phyloP scores from a whole-genome alignment of 2,113 vertebrate genomes.

The Ochotona curzoniae region DNA sequence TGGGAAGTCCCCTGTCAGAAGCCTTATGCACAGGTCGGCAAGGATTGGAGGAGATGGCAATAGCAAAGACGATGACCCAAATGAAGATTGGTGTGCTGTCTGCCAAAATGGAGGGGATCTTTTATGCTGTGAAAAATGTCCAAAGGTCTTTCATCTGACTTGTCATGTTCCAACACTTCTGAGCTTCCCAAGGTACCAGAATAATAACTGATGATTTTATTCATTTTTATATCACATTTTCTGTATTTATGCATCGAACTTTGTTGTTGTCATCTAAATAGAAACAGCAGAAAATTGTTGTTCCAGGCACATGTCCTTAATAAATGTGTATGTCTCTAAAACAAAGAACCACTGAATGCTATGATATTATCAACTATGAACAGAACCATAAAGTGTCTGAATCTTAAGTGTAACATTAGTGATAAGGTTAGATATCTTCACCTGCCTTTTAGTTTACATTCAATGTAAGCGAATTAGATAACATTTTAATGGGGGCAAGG shows the following conservation, averaged over 20 bases:
- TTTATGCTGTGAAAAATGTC: slow-evolving; percentile 97
- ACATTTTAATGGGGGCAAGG: neutral
- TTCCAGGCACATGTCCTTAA: neutral
- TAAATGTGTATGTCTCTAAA: neutral
- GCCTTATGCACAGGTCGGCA: slow-evolving; percentile 86
- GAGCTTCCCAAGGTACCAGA: slow-evolving; percentile 91
- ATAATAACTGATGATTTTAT: neutral
- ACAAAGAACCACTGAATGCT: neutral
- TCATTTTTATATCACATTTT: neutral
- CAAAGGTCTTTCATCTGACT: slow-evolving; percentile 99
- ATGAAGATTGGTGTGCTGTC: slow-evolving; percentile 99
- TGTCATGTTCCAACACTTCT: slow-evolving; percentile 97
- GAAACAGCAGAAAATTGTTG: slow-evolving; percentile 26
- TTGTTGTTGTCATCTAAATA: neutral
- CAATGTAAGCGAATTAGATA: neutral
- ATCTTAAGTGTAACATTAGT: neutral
- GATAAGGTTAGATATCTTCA: slow-evolving; percentile 11
- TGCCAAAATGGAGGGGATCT: slow-evolving; percentile 98
- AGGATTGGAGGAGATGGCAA: slow-evolving; percentile 83
- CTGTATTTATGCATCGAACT: too few relatives aligned
- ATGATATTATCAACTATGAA: neutral
- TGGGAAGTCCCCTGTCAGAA: slow-evolving; percentile 88
- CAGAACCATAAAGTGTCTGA: neutral
- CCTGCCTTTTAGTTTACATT: slow-evolving; percentile 6
- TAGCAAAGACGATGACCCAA: slow-evolving; percentile 97